phyloP scores from a whole-genome alignment of 2,113 vertebrate species.

The Melospiza melodia region DNA sequence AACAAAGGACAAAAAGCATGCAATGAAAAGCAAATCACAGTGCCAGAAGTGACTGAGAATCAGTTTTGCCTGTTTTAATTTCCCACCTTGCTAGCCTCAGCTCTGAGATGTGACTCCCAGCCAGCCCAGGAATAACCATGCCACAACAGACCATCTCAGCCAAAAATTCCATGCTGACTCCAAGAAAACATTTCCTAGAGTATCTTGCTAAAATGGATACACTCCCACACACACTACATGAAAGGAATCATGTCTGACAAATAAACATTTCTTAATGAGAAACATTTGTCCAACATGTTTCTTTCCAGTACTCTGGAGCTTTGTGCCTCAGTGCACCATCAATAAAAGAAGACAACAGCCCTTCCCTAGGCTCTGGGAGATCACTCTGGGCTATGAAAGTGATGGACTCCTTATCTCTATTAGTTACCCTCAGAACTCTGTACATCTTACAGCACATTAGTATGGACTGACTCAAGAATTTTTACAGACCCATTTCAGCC shows the following conservation, averaged over 20 bases:
- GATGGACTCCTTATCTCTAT: not conserved
- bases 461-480: not conserved
- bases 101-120: not conserved
- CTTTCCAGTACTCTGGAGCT: not conserved
- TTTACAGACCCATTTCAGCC: not conserved
- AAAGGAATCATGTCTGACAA: slow-evolving; percentile 39
- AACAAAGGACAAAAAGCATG: not conserved
- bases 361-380: not conserved
- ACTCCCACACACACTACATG: not conserved
- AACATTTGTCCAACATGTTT: slow-evolving; percentile 22
- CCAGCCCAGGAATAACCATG: not conserved
- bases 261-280: slow-evolving; percentile 50
- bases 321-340: not conserved
- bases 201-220: slow-evolving; percentile 13
- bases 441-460: not conserved
- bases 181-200: slow-evolving; percentile 45
- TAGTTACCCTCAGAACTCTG: not conserved
- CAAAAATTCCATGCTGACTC: not conserved
- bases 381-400: not conserved
- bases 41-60: not conserved
- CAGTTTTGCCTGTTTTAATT: not conserved
- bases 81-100: not conserved
- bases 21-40: not conserved
- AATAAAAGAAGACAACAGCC: not conserved
- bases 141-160: not conserved